phyloP scores from a whole-genome alignment of 1,140 invertebrate species.

The Pinna nobilis region DNA sequence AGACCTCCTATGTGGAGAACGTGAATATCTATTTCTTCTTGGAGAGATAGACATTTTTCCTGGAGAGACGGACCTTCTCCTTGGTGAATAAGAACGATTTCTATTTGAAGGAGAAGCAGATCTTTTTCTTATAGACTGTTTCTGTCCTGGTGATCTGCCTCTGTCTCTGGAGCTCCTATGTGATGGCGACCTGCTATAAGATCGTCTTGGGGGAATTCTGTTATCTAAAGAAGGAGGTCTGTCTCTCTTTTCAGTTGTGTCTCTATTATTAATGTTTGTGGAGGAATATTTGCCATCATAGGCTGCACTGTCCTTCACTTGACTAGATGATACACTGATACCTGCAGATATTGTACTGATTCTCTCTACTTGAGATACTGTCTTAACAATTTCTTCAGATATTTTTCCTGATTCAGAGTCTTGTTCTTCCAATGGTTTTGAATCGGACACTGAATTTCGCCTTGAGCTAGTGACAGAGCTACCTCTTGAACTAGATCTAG shows the following conservation, averaged over 20 bases:
- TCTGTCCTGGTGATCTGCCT: too few species aligned
- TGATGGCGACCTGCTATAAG: not conserved
- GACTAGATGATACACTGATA: too few species aligned
- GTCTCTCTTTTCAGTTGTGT: not conserved
- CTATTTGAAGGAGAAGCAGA: not conserved
- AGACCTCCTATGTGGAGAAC: not conserved
- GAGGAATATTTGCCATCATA: not conserved
- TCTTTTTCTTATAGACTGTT: too few species aligned
- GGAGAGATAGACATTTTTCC: not conserved
- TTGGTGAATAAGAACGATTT: not conserved
- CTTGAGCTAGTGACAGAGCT: constrained; percentile 12
- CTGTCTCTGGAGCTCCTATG: too few species aligned
- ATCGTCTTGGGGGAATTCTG: not conserved
- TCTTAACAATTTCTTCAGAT: too few species aligned
- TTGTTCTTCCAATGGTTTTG: too few species aligned
- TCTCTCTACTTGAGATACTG: too few species aligned
- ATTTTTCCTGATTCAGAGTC: too few species aligned
- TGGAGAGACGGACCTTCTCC: not conserved
- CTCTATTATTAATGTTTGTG: too few species aligned
- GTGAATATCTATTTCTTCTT: not conserved
- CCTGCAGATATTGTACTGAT: too few species aligned
- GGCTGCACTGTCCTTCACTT: not conserved
- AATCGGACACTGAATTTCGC: not conserved
- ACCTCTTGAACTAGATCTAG: not conserved
- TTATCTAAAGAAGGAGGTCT: not conserved